Base-by-base conservation (phyloP, 2,113 vertebrate genomes). In the Anoura caudifer region DNA sequence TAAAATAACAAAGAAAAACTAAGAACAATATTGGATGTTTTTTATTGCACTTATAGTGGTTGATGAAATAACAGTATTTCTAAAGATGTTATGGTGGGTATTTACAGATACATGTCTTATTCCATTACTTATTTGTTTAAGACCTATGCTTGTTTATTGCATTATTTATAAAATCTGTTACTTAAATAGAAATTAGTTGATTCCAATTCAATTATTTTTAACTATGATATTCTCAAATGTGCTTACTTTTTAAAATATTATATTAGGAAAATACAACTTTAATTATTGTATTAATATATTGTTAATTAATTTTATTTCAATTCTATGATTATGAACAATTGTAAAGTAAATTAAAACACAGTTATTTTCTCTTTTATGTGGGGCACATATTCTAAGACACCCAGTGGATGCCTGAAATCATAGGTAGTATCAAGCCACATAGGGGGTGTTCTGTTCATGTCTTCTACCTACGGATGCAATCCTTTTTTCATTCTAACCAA, bases 291-390 rank as follows among this genome's bases (percentile, higher is more conserved):
- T n/a, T 38, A 15, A 26, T 59, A 11, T 47, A 83, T 65, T 54
- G 3, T 70, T 73, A 17, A 6, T 93, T 82, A 70, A 77, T 88
- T 95, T 81, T 87, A 24, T 63, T 91, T 89, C 20, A 67, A 9
- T 70, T 67, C 3, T 70, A 2, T 91, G 17, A 85, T 90, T 36
- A 83, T 52, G 24, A 77, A 56, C 2, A 2, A 47, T 69, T 90
- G 45, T 47, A 89, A 87, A 79, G 22, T 33, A 93, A 72, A 80
- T 91, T 95, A 63, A 95, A 80, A 84, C 80, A 61, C 4, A 82
- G 38, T 43, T 63, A 41, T 45, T 31, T 41, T 43, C 38, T 7
- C 26, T 45, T 63, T 45, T 45, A 41, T 83, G 56, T 63, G 56
- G 6, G 38, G 38, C 3, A 63, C 43, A 13, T 63, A 41, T 82